Base-by-base conservation (phyloP, 2,888 invertebrate species). In the Galeopsomyia nigrocyanea region DNA sequence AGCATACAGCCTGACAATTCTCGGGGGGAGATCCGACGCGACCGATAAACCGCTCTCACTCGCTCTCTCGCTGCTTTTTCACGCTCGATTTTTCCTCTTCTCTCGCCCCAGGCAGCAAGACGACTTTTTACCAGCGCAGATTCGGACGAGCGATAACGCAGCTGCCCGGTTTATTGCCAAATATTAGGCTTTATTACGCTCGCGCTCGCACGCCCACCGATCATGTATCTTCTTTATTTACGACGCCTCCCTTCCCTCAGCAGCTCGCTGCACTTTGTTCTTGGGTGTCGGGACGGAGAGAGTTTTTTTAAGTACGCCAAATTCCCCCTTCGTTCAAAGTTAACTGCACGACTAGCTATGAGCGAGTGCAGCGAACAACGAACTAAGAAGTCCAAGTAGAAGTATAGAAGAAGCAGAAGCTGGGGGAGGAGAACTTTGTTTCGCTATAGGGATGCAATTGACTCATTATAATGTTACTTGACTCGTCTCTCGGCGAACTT, bases 151-250 rank as follows among this genome's bases (percentile, higher is more conserved):
- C 68, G 68, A 68, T 66, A 68, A 51, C 57, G 6, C 57, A 21
- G 31, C 49, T 2, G n/a, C 58, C 9, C 17, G 46, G 56, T 65
- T 69, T 73, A 66, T 66, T 62, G 58, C 49, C 56, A 63, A 70
- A 70, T 67, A 69, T 70, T 66, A 66, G 55, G 63, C 70, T 74
- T 74, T 74, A 70, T 70, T 70, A 66, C 63, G 68, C 57, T 46
- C 66, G 49, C 2, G 26, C 31, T 22, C 39, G 31, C 21, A 53
- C 21, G 31, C 16, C 47, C 51, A 21, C 63, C 16, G 68, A 72
- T 73, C 60, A 73, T 68, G 14, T 58, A 68, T 46, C 49, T 47
- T 14, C 63, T 57, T 68, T 74, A 74, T 71, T 71, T 68, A 68
- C 61, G 62, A 62, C 69, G 17, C 47, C 63, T 57, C 14, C n/a